Evolutionary conservation across 1,140 invertebrate species (phyloP), one percentile per base, ranked within the genome.

Genomic region (Vanessa tameamea): DNA sequence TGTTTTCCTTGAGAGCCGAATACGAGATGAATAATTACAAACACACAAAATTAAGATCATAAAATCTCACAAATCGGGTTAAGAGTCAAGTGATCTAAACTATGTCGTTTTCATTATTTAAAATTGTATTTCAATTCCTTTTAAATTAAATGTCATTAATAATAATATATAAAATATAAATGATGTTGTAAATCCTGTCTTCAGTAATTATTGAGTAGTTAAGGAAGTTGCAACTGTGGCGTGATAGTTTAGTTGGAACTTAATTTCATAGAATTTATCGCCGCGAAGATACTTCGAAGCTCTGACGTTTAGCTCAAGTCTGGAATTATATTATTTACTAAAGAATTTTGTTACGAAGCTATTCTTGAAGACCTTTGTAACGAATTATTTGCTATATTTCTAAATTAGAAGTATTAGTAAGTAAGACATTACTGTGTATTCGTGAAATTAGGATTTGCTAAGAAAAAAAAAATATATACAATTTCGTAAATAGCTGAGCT

Each of bases 181-280:
- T 61, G 14, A 73, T 53, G 43, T 15, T 47, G 14, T 48, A 20
- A 50, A 66, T 53, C 47, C n/a, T 20, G 13, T 66, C 8, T 72
- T 59, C 47, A 50, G 23, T 61, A 72, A 47, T 72, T 48, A 59
- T 55, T 64, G 20, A 65, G 57, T 14, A 74, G 66, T 61, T 69
- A 69, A 73, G 50, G 11, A 37, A 50, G 66, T 55, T 64, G 23
- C 63, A 55, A 63, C 66, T 64, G 51, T 59, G 50, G 20, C 47
- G 14, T 63, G 37, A 64, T 74, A 69, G 72, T 69, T 69, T 47
- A 43, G 53, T 23, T 51, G 37, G 48, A 74, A 71, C 61, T 71
- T 74, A 53, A 23, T 47, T 47, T 7, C 9, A 26, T 37, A 37
- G 31, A 68, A 68, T 69, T 73, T 69, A 69, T 64, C 66, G 51